These are phyloP conservation scores for Eristalis tenax DNA, from an alignment of 2,888 invertebrate genomes.

Conservation along the genomic window DNA sequence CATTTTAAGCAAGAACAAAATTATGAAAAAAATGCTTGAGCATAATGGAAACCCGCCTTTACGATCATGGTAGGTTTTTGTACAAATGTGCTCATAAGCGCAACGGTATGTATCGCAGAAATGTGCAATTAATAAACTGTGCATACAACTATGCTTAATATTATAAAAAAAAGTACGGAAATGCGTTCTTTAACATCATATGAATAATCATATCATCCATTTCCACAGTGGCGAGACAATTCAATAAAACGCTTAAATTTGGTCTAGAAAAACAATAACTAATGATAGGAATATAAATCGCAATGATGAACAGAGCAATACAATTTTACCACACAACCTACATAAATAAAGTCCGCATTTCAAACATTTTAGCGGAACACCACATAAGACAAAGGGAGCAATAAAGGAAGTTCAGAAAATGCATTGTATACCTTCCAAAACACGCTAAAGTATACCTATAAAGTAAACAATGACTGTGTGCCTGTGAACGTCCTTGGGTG, in stretches of 20 bases:
- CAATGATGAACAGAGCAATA: conserved; percentile 53
- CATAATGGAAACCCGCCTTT: no score
- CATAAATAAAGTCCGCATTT: conserved; percentile 38
- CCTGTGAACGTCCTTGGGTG: conserved; percentile 33
- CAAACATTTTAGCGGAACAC: conserved; percentile 64
- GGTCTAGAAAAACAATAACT: conserved; percentile 56
- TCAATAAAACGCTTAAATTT: conserved; percentile 53
- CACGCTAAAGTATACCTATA: conserved; percentile 36
- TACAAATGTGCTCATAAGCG: no score
- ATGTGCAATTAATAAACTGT: no score
- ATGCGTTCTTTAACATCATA: neutral
- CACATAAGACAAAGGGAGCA: conserved; percentile 58
- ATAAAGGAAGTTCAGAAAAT: conserved; percentile 53
- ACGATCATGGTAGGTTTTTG: no score
- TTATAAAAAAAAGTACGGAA: no score
- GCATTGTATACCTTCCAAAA: neutral
- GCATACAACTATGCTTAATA: no score
- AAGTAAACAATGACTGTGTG: conserved; percentile 63
- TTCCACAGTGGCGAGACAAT: conserved; percentile 48
- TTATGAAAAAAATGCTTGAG: no score
- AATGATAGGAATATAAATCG: conserved; percentile 44
- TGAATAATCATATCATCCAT: neutral
- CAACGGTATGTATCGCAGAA: no score
- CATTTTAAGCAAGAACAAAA: no score
- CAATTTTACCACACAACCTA: conserved; percentile 56